Percentiles rank a stretch among this genome's conserved stretches.
These are phyloP conservation scores for Nothocercus julius DNA, from an alignment of 2,113 vertebrate genomes.

Conservation along the genomic window DNA sequence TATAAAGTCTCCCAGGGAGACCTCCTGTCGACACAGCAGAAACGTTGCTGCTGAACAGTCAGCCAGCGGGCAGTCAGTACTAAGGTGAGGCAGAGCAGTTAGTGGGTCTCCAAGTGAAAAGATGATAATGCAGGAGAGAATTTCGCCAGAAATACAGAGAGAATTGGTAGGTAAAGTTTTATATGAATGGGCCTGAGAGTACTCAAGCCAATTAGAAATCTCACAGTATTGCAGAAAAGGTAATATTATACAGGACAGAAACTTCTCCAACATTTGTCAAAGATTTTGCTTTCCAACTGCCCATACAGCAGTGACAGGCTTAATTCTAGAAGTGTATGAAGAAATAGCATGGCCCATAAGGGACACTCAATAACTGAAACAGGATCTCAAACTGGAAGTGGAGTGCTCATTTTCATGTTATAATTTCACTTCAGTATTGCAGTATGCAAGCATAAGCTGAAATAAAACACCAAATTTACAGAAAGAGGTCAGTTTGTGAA, in stretches of 20 bases:
- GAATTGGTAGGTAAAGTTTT: not conserved
- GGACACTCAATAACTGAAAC: not conserved
- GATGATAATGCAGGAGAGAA: not conserved
- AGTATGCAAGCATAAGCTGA: not conserved
- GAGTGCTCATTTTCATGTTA: not conserved
- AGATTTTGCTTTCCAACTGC: not conserved
- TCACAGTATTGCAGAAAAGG: not conserved
- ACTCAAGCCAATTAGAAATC: not conserved
- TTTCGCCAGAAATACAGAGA: not conserved
- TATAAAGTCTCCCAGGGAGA: not conserved
- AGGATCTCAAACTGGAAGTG: rapidly evolving
- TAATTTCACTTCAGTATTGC: not conserved
- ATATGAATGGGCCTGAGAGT: not conserved
- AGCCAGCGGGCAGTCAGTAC: not conserved
- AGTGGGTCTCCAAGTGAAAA: not conserved
- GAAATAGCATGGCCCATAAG: not conserved
- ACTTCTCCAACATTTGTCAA: not conserved
- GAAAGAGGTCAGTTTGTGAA: not conserved
- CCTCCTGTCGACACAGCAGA: not conserved
- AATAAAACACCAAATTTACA: not conserved
- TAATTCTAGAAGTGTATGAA: not conserved
- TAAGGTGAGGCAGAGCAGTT: not conserved
- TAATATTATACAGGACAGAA: not conserved
- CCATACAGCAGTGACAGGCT: not conserved
- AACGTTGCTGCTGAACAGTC: not conserved